Base-by-base conservation (phyloP, 2,113 vertebrate species). In the Seriola dumerili region DNA sequence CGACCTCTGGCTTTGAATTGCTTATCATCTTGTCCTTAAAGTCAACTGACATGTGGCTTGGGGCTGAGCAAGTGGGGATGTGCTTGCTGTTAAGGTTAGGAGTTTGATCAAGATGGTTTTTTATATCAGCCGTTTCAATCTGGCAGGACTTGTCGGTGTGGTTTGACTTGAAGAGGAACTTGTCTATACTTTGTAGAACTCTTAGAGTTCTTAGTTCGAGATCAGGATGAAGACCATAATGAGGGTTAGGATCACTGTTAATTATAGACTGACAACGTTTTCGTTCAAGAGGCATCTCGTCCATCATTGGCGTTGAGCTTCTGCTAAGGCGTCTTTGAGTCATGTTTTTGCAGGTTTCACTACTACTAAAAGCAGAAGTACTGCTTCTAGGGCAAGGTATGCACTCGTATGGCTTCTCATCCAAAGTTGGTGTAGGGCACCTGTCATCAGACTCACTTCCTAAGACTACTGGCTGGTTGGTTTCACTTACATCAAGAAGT, bases 391-490 rank as follows among this genome's bases (percentile, higher is more conserved):
- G 32, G 5, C 4, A 13, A 40, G 54, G 9, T 29, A 59, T 25
- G 7, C 64, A 46, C n/a, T 74, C 64, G 68, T 19, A 67, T 52
- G 78, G 76, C 29, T 79, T 79, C 70, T 85, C 84, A 63, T 92
- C 89, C 29, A 91, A 29, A 62, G 89, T 89, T 70, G 87, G 86
- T 0, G 92, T 88, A 13, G 86, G 61, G n/a, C 81, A 83, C 54
- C 83, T 72, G 4, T 78, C 63, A 10, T 91, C 72, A 32, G 64
- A 74, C 23, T 64, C 59, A 16, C 21, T 74, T 34, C 57, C 63
- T 4, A 48, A 73, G 3, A 64, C 7, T 10, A 19, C 38, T 54
- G 11, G 46, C 17, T 68, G 63, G 0, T 64, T 40, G 1, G 42
- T 76, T 74, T 88, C 68, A 36, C 5, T 55, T 17, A 8, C 34